phyloP scores from a whole-genome alignment of 2,888 invertebrate genomes.

The Strigamia maritima region DNA sequence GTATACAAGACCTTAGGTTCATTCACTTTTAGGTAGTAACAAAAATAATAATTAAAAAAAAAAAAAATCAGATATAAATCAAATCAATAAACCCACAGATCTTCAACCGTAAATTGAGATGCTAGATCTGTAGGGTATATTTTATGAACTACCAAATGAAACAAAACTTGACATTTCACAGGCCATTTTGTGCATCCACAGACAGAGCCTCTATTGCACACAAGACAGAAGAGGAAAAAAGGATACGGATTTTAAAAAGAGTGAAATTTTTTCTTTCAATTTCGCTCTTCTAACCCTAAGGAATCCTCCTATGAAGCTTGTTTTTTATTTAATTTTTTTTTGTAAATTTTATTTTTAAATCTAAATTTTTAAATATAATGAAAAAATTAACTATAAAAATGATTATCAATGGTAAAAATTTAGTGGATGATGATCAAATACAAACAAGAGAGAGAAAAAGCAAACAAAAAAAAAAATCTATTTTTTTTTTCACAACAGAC shows the following conservation, averaged over 20 bases:
- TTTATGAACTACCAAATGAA: not conserved
- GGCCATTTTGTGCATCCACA: conserved; percentile 4
- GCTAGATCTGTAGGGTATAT: not conserved
- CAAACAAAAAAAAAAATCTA: not conserved
- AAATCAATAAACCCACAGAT: not conserved
- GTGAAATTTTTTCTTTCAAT: not conserved
- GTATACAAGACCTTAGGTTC: not conserved
- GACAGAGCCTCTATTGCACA: conserved; percentile 4
- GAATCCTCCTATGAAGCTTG: conserved; percentile 1
- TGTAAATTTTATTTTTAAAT: not conserved
- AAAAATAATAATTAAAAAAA: not conserved
- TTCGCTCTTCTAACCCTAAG: not conserved
- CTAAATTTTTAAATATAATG: not conserved
- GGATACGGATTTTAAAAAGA: not conserved
- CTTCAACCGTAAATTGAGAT: not conserved
- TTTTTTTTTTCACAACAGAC: not conserved
- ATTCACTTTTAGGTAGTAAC: conserved; percentile 2
- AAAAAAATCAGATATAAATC: not conserved
- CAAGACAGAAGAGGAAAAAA: conserved; percentile 4
- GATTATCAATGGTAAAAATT: not conserved
- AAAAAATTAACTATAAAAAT: not conserved
- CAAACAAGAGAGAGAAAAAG: not conserved
- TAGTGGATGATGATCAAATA: not conserved
- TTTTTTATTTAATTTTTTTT: not conserved
- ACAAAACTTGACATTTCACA: not conserved